Percentiles rank a stretch among this genome's conserved stretches.
Evolutionary conservation across 1,140 invertebrate genomes (phyloP).

Genomic region (Drosophila subpulchrella): DNA sequence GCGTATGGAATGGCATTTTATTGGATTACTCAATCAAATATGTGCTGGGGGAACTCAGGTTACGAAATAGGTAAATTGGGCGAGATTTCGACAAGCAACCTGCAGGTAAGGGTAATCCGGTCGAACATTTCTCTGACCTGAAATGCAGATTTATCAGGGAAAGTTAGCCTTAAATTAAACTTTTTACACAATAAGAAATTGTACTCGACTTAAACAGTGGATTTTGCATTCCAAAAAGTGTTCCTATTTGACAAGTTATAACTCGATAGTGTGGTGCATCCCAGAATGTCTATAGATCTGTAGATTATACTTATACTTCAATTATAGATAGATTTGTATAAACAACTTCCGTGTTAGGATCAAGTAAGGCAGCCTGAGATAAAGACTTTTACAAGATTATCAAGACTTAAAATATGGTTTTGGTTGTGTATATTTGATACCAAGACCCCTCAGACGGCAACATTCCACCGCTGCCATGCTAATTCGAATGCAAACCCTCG

Average conservation of each 20-base stretch:
- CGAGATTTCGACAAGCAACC: neutral
- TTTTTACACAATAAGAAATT: neutral
- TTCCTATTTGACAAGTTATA: too few relatives aligned
- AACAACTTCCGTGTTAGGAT: neutral
- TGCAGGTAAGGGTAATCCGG: neutral
- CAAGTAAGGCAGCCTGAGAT: neutral
- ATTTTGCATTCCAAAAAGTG: too few relatives aligned
- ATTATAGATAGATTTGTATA: too few relatives aligned
- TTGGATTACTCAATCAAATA: conserved; percentile 44
- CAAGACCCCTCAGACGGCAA: neutral
- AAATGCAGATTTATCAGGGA: neutral
- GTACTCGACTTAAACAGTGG: too few relatives aligned
- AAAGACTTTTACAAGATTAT: neutral
- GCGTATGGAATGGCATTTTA: conserved; percentile 24
- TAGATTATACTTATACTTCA: too few relatives aligned
- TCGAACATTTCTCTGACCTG: neutral
- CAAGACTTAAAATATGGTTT: neutral
- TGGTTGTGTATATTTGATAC: neutral
- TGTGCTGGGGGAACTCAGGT: conserved; percentile 11
- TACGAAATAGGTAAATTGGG: conserved; percentile 16
- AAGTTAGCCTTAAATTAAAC: neutral
- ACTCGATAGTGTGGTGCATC: too few relatives aligned
- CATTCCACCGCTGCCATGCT: conserved; percentile 31
- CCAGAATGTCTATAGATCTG: too few relatives aligned
- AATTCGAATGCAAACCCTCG: conserved; percentile 41